phyloP scores from a whole-genome alignment of 1,140 invertebrate genomes.

The Papilio glaucus region DNA sequence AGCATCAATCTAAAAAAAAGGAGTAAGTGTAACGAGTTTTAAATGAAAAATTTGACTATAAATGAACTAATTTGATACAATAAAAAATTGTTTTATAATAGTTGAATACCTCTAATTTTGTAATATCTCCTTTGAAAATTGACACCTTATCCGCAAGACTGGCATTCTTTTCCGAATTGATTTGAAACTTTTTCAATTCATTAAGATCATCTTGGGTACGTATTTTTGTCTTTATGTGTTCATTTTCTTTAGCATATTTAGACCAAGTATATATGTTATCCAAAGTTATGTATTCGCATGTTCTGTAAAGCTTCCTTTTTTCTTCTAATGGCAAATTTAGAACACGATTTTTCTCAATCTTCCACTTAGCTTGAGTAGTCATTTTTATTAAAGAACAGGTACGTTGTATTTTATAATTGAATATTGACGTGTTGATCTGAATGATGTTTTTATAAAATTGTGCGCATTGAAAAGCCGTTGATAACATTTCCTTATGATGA shows the following conservation, averaged over 20 bases:
- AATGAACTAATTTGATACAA: constrained; percentile 20
- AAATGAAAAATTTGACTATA: too few species aligned
- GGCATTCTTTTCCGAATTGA: constrained; percentile 74
- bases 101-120: constrained; percentile 87
- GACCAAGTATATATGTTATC: constrained; percentile 85
- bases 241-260: constrained; percentile 79
- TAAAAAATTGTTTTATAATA: constrained; percentile 35
- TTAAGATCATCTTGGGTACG: constrained; percentile 67
- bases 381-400: constrained; percentile 55
- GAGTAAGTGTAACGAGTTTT: too few species aligned
- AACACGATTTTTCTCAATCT: constrained; percentile 61
- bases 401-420: constrained; percentile 33
- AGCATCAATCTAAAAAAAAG: constrained; percentile 90
- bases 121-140: constrained; percentile 93
- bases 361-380: constrained; percentile 60
- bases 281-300: constrained; percentile 54
- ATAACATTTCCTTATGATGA: constrained; percentile 28
- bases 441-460: constrained; percentile 39
- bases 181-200: constrained; percentile 67
- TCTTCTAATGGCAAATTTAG: constrained; percentile 59
- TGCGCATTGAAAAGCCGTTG: constrained; percentile 27
- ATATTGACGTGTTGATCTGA: constrained; percentile 23
- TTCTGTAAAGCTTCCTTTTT: constrained; percentile 65
- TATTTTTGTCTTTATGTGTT: constrained; percentile 61
- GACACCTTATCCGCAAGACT: constrained; percentile 86